A percentile compares a stretch with the other conserved stretches of the same genome.
Evolutionary conservation across 1,140 invertebrate genomes (phyloP).

Genomic region (Zaprionus vittiger): DNA sequence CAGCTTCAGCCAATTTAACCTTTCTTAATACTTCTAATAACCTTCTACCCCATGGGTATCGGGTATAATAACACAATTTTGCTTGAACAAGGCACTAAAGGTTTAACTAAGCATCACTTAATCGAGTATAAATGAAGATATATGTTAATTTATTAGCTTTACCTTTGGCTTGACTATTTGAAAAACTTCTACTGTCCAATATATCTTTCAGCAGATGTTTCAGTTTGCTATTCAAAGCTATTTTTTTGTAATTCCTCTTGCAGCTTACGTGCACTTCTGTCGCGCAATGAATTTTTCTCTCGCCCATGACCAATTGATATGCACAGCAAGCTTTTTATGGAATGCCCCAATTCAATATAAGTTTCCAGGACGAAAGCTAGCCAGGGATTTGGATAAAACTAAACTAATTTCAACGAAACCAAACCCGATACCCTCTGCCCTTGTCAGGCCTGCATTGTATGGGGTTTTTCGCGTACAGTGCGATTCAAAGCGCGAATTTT

Average conservation of each 20-base stretch:
- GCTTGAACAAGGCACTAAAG: no score
- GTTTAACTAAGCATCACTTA: no score
- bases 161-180: no score
- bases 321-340: background rate
- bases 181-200: background rate
- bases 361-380: conserved; percentile 25
- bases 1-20: no score
- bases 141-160: no score
- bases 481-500: conserved; percentile 11
- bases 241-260: background rate
- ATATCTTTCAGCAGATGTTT: background rate
- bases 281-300: background rate
- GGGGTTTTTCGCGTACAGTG: conserved; percentile 17
- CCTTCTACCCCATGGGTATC: no score
- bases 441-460: conserved; percentile 1
- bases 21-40: no score
- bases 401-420: conserved; percentile 61
- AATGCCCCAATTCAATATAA: conserved; percentile 42
- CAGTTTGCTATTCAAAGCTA: background rate
- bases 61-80: no score
- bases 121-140: no score
- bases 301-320: conserved; percentile 12
- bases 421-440: conserved; percentile 1
- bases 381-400: conserved; percentile 45
- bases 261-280: background rate